A percentile compares a stretch with the other conserved stretches of the same genome.
Conservation (phyloP, 2,113 vertebrate genomes). For the Sinocyclocheilus anshuiensis region DNA sequence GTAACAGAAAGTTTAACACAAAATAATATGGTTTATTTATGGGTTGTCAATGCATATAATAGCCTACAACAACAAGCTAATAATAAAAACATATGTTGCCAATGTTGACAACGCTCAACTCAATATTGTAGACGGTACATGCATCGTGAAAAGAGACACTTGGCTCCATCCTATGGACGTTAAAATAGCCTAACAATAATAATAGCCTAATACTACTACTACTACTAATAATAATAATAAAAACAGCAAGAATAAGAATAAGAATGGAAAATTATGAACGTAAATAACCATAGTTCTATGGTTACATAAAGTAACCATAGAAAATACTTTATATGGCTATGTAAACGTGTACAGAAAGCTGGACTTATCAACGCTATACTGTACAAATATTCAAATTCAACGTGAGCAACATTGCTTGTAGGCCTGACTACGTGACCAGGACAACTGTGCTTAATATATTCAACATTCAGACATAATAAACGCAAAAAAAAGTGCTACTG, state of each 20-base stretch:
- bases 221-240: no score
- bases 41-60: neutral
- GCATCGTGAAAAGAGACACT: neutral
- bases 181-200: slow-evolving; percentile 2
- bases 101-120: neutral
- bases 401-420: neutral
- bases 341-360: neutral
- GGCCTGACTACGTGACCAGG: neutral
- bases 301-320: no score
- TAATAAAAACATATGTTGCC: neutral
- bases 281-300: neutral
- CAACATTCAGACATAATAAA: neutral
- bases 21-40: neutral
- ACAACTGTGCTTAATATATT: neutral
- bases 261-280: neutral
- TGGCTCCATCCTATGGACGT: slow-evolving; percentile 55
- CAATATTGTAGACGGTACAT: neutral
- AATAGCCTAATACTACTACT: slow-evolving; percentile 2
- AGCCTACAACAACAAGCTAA: neutral
- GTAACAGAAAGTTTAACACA: neutral
- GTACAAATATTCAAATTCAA: neutral
- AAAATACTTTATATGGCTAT: neutral
- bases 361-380: neutral
- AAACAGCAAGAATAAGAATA: neutral
- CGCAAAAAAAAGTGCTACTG: neutral